phyloP scores from a whole-genome alignment of 2,797 vertebrate genomes.

The Oreortyx pictus region DNA sequence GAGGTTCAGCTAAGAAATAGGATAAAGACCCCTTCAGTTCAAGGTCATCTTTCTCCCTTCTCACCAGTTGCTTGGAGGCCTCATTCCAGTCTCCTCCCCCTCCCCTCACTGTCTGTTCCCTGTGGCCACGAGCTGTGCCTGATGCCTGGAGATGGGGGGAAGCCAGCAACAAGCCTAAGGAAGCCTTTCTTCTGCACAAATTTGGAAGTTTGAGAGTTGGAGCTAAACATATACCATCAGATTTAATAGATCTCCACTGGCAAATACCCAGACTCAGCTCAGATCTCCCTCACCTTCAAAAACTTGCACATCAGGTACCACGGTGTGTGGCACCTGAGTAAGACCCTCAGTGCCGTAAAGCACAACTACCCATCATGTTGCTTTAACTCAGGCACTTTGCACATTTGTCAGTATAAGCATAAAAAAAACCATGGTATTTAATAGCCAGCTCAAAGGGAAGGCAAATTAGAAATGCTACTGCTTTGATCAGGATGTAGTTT shows the following conservation, averaged over 20 bases:
- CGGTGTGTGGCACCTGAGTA: neutral
- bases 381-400: neutral
- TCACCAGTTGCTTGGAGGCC: neutral
- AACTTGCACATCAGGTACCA: neutral
- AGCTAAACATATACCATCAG: neutral
- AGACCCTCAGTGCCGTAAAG: neutral
- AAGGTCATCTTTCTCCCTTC: neutral
- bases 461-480: neutral
- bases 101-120: neutral
- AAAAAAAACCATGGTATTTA: neutral
- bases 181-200: constrained; percentile 14
- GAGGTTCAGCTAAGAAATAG: neutral
- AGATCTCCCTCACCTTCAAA: neutral
- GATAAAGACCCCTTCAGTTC: neutral
- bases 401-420: accelerated
- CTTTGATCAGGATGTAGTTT: neutral
- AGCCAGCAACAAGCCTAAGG: neutral
- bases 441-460: neutral
- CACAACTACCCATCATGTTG: neutral
- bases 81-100: neutral
- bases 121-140: neutral
- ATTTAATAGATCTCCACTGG: neutral
- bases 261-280: neutral
- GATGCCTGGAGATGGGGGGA: neutral
- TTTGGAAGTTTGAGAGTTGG: neutral